A percentile compares a stretch with the other conserved stretches of the same genome.
phyloP scores from a whole-genome alignment of 2,113 vertebrate species.

The Morone saxatilis region DNA sequence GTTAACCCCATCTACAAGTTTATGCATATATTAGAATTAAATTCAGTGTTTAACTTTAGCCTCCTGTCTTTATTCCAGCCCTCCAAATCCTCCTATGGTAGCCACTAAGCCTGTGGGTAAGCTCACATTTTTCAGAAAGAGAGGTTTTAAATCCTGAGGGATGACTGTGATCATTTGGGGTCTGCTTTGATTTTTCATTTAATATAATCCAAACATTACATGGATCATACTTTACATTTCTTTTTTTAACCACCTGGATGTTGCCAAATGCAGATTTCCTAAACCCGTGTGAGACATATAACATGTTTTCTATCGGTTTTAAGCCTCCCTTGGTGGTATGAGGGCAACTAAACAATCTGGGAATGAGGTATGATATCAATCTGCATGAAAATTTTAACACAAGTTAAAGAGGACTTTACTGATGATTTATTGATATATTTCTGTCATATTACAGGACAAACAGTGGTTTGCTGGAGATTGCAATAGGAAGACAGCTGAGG shows the following conservation, averaged over 20 bases:
- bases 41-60: constrained; percentile 6
- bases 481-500: constrained; percentile 85
- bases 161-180: neutral
- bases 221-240: neutral
- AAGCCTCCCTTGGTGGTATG: constrained; percentile 49
- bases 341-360: constrained; percentile 44
- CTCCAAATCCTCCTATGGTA: constrained; percentile 42
- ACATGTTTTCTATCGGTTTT: constrained; percentile 36
- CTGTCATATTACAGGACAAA: constrained; percentile 66
- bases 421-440: neutral
- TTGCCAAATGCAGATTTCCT: neutral
- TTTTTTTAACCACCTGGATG: neutral
- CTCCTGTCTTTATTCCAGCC: constrained; percentile 63
- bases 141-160: neutral
- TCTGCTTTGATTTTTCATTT: constrained; percentile 11
- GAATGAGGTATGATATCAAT: constrained; percentile 63
- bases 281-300: neutral
- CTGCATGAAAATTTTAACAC: neutral
- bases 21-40: neutral
- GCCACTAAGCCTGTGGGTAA: constrained; percentile 70
- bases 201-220: constrained; percentile 4
- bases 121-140: constrained; percentile 1
- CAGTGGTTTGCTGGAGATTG: constrained; percentile 87
- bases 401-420: neutral
- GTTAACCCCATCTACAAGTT: neutral